Percentiles rank a stretch among this genome's conserved stretches.
Evolutionary conservation across 2,797 vertebrate species (phyloP).

Genomic region (Molossus alvarezi): DNA sequence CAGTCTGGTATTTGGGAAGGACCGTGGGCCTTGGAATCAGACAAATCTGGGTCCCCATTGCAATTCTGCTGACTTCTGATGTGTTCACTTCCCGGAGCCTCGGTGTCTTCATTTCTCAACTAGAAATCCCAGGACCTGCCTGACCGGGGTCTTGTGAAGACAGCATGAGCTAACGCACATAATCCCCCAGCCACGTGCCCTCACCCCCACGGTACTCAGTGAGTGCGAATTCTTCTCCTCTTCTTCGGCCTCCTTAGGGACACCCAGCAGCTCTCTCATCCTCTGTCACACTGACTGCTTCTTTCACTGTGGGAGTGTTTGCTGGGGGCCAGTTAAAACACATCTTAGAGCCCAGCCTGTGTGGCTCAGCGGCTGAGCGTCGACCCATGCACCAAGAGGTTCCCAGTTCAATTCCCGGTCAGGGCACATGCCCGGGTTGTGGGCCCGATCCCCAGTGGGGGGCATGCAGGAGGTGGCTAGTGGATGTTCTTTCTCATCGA

Average conservation of each 20-base stretch:
- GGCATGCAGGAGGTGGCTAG: too few relatives aligned
- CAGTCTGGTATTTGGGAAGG: background rate
- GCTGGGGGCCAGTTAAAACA: background rate
- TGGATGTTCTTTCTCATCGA: too few relatives aligned
- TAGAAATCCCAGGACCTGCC: background rate
- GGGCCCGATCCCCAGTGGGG: too few relatives aligned
- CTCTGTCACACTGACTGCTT: rapidly evolving
- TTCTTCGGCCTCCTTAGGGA: background rate
- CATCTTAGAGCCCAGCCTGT: background rate
- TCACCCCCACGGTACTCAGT: background rate
- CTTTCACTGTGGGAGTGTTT: background rate
- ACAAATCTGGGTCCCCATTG: background rate
- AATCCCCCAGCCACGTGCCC: background rate
- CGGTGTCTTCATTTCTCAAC: slow-evolving; percentile 4
- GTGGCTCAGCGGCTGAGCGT: too few relatives aligned
- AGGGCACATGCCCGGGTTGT: too few relatives aligned
- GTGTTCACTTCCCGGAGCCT: background rate
- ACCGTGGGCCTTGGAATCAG: background rate
- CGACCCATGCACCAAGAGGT: too few relatives aligned
- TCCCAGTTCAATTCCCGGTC: too few relatives aligned
- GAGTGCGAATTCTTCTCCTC: background rate
- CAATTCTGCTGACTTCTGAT: slow-evolving; percentile 3
- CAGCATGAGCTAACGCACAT: background rate
- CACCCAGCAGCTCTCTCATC: background rate
- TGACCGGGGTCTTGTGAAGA: background rate